These are phyloP conservation scores for Phorcus lineatus DNA, from an alignment of 2,888 invertebrate species.

Conservation along the genomic window DNA sequence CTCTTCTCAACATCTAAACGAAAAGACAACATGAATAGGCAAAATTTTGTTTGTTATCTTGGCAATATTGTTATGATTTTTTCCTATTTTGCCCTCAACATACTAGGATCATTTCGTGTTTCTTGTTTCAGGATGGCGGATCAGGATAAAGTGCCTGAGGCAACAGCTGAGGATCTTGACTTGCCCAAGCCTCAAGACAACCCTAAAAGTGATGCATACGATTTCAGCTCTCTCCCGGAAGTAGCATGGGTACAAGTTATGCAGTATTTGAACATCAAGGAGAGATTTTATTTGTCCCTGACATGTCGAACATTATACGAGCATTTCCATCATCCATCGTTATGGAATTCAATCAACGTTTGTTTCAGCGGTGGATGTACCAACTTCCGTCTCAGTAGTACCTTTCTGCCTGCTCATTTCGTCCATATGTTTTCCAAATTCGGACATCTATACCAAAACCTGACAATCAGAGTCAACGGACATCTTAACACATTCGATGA, in stretches of 20 bases:
- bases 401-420: conserved; percentile 22
- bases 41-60: no score
- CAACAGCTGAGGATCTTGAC: no score
- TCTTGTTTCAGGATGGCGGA: no score
- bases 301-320: conserved; percentile 57
- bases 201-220: not conserved
- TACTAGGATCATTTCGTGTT: no score
- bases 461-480: conserved; percentile 55
- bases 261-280: conserved; percentile 51
- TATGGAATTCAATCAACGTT: conserved; percentile 62
- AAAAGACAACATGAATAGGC: no score
- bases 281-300: conserved; percentile 49
- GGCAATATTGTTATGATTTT: no score
- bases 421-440: conserved; percentile 50
- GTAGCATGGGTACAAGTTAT: conserved; percentile 61
- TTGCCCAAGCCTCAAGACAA: no score
- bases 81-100: no score
- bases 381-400: conserved; percentile 25
- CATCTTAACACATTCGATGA: conserved; percentile 50
- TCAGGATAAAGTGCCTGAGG: no score
- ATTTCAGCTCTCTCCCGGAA: conserved; percentile 33
- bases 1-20: no score
- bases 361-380: conserved; percentile 36
- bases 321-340: conserved; percentile 63
- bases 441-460: conserved; percentile 61